Evolutionary conservation across 1,140 invertebrate genomes (phyloP), one percentile per base, ranked within the genome.

Genomic region (Odontomachus brunneus): DNA sequence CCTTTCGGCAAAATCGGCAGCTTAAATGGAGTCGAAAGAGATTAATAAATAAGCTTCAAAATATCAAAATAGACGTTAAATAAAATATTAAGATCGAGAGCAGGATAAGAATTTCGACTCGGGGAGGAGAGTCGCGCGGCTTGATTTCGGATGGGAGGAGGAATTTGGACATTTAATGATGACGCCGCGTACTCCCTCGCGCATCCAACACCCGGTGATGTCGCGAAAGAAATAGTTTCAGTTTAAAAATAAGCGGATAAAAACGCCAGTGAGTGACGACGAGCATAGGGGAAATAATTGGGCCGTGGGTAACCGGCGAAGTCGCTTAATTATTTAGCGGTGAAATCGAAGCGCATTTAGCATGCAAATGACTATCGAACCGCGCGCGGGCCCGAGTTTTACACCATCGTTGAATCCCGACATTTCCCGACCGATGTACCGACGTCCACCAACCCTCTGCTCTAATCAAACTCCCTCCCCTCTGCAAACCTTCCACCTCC

Each of bases 301-400:
- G 86, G 80, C 85, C 85, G 66, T 33, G 38, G 65, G 12, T 67
- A 67, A 67, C 38, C 65, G 57, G 48, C 60, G 59, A 74, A 33
- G 81, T 57, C 80, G 83, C 88, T 91, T 89, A 90, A 90, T 89
- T 90, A 91, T 91, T 90, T 88, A 90, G 69, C 62, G 66, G 73
- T 83, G 85, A 89, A 85, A 91, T 90, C 89, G 90, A 90, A 91
- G 75, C 84, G 78, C 87, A 90, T 89, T 89, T 66, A 66, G 67
- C 88, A 91, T 91, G 90, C 88, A 91, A 91, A 91, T 89, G 75
- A 84, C 84, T 89, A 91, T 91, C 86, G 86, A 90, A 78, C 88
- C 82, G 82, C 73, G 80, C 82, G 72, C 80, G 88, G 26, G 38
- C 48, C 74, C 65, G 75, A 84, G 85, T 91, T 90, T 91, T 89